Base-by-base conservation (phyloP, 2,797 vertebrate species). In the Corythornis leucogaster region DNA sequence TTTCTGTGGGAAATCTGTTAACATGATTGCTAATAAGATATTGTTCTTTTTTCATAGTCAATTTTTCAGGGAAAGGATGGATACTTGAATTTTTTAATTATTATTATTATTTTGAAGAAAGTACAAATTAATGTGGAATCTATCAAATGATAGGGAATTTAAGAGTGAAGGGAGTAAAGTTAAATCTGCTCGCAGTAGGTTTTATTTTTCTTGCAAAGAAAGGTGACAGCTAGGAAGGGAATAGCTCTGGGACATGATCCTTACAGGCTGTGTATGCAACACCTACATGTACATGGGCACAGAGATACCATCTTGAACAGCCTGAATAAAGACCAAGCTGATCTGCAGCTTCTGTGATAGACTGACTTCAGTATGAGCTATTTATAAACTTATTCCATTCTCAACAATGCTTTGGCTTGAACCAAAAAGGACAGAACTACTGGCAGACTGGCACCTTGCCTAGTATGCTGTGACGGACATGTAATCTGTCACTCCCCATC, bases 401-500 rank as follows among this genome's bases (percentile, higher is more conserved):
- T 64, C 85, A 85, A 84, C 94, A 89, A 89, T 87, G 90, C 80
- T 91, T 84, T 80, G 86, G 89, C 83, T 92, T 74, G 71, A 92
- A 85, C 84, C 83, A 81, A 84, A 92, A 92, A 96, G 81, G 91
- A 95, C 86, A 89, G 93, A 84, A 71, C 90, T 91, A 77, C 81
- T 80, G 85, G 84, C 91, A 93, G 88, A 66, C 75, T 75, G 91
- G 92, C 83, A 80, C 42, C 74, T 92, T 94, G 90, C 93, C 92
- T 87, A 30, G 85, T 93, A 89, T 93, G 90, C 90, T 90, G 91
- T 92, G 94, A 95, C 92, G 94, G 94, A 94, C 90, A 26, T 55
- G 50, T 96, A 94, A 91, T 95, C 95, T 96, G 95, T 96, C 94
- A 95, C 85, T 94, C 94, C 93, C 80, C 87, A 89, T 96, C 95